Base-by-base conservation (phyloP, 2,113 vertebrate species). In the Phylloscopus trochilus region DNA sequence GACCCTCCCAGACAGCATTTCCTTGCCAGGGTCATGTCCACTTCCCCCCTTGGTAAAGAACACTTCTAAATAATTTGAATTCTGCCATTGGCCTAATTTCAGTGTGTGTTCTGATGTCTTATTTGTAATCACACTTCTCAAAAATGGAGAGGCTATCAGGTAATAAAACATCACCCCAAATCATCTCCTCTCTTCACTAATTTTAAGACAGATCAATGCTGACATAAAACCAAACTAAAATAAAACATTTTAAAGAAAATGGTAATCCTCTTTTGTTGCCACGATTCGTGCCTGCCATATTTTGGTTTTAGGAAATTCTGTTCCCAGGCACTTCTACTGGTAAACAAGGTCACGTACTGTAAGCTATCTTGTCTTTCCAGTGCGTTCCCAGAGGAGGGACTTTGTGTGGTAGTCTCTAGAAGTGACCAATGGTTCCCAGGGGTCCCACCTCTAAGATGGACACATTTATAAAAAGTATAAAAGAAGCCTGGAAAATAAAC, bases 191-290 rank as follows among this genome's bases (percentile, higher is more conserved):
- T 17, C 24, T 76, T 60, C 15, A 31, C 12, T 49, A 39, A 64
- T 39, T 64, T 41, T n/a, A 13, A 37, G 53, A 64, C 11, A 76
- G 39, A 86, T 30, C 41, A 73, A 56, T 22, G 16, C 9, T 49
- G 35, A 39, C n/a, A 23, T 64, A 56, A 86, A 88, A 87, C 12
- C 12, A 41, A 41, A 41, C 41, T 13, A 41, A 41, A 41, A 41
- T 13, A 41, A 41, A 41, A 41, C 41, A 41, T 41, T 70, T 24
- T 56, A 46, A 83, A 69, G 31, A 52, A 10, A 12, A 39, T 1
- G 0, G 51, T 8, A 55, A 41, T 64, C 31, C 7, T n/a, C 26
- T 73, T n/a, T n/a, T n/a, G n/a, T n/a, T n/a, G n/a, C n/a, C n/a
- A n/a, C n/a, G n/a, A n/a, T n/a, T n/a, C n/a, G n/a, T n/a, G n/a